Evolutionary conservation across 2,888 invertebrate genomes (phyloP).

Genomic region (Rambutsinella grinnellia): DNA sequence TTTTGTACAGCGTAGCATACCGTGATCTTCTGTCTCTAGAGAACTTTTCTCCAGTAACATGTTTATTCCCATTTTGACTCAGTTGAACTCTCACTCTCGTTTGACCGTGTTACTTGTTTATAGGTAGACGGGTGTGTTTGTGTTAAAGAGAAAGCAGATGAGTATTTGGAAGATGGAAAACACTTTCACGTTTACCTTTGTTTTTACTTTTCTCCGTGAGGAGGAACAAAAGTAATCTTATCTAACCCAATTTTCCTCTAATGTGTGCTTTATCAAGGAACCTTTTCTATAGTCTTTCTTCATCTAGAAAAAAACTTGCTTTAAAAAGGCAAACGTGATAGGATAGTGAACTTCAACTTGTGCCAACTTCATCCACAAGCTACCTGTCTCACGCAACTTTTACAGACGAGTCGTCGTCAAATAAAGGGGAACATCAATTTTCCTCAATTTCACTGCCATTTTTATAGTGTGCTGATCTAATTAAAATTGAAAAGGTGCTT

Average conservation of each 20-base stretch:
- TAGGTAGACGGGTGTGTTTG: not conserved
- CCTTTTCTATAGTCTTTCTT: too few species aligned
- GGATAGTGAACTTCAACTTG: not conserved
- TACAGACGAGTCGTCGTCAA: too few species aligned
- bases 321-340: not conserved
- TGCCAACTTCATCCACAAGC: not conserved
- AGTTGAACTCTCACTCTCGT: not conserved
- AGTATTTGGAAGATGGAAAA: not conserved
- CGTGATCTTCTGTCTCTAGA: not conserved
- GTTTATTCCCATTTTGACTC: not conserved
- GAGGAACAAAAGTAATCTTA: not conserved
- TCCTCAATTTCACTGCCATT: not conserved
- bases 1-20: not conserved
- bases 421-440: not conserved
- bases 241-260: too few species aligned
- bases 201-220: not conserved
- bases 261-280: too few species aligned
- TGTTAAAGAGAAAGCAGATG: not conserved
- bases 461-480: slow-evolving; percentile 6
- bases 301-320: too few species aligned
- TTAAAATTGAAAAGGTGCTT: slow-evolving; percentile 8
- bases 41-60: not conserved
- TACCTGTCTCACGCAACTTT: not conserved
- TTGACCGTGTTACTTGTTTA: not conserved
- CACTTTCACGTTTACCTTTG: not conserved